Conservation (phyloP, 2,113 vertebrate species). For the Pogona vitticeps region DNA sequence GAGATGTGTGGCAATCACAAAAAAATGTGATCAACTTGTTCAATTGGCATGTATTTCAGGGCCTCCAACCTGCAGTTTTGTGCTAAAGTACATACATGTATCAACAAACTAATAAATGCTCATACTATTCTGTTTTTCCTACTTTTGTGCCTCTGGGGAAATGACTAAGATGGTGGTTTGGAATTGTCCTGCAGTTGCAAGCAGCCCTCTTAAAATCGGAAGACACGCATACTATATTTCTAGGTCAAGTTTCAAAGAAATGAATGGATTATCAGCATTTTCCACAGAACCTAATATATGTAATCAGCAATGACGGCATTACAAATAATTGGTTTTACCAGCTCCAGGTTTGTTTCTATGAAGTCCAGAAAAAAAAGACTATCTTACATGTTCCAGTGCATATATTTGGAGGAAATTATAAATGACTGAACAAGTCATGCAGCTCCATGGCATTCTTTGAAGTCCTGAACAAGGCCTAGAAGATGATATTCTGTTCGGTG, state of each 20-base stretch:
- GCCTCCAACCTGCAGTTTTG: no score
- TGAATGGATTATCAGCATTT: not conserved
- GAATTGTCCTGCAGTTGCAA: not conserved
- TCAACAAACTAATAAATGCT: not conserved
- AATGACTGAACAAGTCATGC: not conserved
- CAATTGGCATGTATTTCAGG: no score
- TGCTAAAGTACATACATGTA: no score
- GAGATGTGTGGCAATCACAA: not conserved
- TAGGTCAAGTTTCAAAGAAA: not conserved
- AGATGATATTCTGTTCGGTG: not conserved
- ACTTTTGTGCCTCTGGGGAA: not conserved
- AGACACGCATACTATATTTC: not conserved
- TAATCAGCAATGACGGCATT: no score
- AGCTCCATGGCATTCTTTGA: not conserved
- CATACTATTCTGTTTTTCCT: not conserved
- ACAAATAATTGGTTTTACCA: no score
- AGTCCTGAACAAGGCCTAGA: not conserved
- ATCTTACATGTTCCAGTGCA: not conserved
- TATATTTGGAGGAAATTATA: not conserved
- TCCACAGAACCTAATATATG: not conserved
- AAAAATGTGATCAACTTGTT: not conserved
- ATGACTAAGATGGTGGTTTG: not conserved
- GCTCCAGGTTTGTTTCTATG: not conserved
- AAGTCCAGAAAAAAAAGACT: not conserved
- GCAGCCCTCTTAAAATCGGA: not conserved